Conservation (phyloP, 2,888 invertebrate species). For the Acanthosepion esculentum region DNA sequence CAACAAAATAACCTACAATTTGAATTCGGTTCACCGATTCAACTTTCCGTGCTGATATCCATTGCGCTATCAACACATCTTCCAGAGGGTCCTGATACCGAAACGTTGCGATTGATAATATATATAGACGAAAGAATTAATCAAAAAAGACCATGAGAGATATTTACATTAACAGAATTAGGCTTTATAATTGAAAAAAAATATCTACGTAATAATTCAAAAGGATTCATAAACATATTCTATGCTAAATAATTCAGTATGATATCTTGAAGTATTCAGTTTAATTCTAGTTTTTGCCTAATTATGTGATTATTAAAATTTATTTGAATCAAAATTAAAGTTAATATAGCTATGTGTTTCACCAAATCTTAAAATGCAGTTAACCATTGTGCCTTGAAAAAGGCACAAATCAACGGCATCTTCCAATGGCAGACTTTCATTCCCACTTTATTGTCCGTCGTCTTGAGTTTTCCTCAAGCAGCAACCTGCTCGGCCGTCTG, state of each 20-base stretch:
- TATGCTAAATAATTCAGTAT: no score
- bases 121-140: not conserved
- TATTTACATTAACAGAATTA: no score
- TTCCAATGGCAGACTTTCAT: not conserved
- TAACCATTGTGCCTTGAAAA: not conserved
- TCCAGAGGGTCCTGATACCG: no score
- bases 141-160: no score
- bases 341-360: not conserved
- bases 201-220: no score
- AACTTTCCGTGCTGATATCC: no score
- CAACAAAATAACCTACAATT: no score
- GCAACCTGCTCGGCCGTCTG: not conserved
- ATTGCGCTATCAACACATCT: no score
- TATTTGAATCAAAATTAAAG: not conserved
- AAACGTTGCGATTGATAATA: not conserved
- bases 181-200: no score
- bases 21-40: no score
- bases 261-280: not conserved
- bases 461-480: slow-evolving; percentile 15
- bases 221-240: no score
- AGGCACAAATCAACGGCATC: not conserved
- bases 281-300: not conserved
- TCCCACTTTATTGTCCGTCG: not conserved
- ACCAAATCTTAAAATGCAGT: not conserved
- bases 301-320: not conserved